Conservation (phyloP, 2,113 vertebrate genomes). For the Myiozetetes cayanensis region DNA sequence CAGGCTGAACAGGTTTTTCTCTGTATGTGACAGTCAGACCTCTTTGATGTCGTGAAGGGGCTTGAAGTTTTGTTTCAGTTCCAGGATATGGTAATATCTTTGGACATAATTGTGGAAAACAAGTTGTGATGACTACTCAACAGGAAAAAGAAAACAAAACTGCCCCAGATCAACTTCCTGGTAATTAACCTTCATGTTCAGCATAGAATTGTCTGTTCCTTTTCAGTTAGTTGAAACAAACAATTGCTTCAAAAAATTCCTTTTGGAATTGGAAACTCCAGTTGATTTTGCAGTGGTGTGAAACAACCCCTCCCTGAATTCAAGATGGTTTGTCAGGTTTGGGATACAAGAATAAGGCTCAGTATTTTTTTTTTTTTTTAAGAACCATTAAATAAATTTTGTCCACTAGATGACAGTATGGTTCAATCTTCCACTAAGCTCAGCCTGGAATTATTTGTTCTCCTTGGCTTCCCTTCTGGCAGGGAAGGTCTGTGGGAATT, state of each 20-base stretch:
- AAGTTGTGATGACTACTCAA: neutral
- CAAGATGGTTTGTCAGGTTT: neutral
- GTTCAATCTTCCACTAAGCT: neutral
- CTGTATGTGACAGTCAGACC: neutral
- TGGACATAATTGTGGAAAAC: neutral
- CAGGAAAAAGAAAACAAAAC: neutral
- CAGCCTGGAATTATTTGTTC: neutral
- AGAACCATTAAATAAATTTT: neutral
- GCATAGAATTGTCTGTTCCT: neutral
- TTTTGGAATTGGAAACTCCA: neutral
- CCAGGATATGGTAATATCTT: neutral
- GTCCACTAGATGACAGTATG: conserved; percentile 57
- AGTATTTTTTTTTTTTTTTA: neutral
- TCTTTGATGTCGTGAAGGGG: neutral
- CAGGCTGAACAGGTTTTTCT: neutral
- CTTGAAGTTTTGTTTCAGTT: neutral
- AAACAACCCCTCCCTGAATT: neutral
- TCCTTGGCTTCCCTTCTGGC: neutral
- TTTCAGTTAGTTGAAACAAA: neutral
- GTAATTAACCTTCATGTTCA: neutral
- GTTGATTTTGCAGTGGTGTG: neutral
- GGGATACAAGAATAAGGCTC: neutral
- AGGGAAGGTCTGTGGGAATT: neutral
- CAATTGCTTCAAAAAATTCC: neutral
- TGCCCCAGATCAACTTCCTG: neutral